These are phyloP conservation scores for Oegoconia quadripuncta DNA, from an alignment of 2,888 invertebrate genomes.

Conservation along the genomic window DNA sequence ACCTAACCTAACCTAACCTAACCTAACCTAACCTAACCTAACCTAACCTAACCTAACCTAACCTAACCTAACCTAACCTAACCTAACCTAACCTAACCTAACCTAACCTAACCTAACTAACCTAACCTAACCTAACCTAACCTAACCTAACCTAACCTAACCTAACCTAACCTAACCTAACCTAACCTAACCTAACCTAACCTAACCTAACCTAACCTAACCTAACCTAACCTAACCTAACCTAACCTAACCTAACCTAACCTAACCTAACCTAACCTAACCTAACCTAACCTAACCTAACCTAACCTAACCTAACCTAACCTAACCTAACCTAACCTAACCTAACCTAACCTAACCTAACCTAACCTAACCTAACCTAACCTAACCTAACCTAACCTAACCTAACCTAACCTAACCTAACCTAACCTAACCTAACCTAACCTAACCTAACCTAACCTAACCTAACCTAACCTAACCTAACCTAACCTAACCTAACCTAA, in stretches of 20 bases:
- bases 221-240: slow-evolving; percentile 16
- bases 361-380: slow-evolving; percentile 23
- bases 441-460: slow-evolving; percentile 22
- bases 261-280: slow-evolving; percentile 20
- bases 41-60: slow-evolving; percentile 19
- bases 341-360: slow-evolving; percentile 23
- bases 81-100: slow-evolving; percentile 23
- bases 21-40: slow-evolving; percentile 16
- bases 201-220: slow-evolving; percentile 16
- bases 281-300: slow-evolving; percentile 26
- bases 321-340: slow-evolving; percentile 25
- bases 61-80: slow-evolving; percentile 20
- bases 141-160: slow-evolving; percentile 18
- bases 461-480: slow-evolving; percentile 21
- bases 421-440: slow-evolving; percentile 21
- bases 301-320: slow-evolving; percentile 27
- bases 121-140: slow-evolving; percentile 21
- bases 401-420: slow-evolving; percentile 23
- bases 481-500: slow-evolving; percentile 18
- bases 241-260: slow-evolving; percentile 17
- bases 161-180: slow-evolving; percentile 14
- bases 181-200: slow-evolving; percentile 17
- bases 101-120: slow-evolving; percentile 23
- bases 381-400: slow-evolving; percentile 23
- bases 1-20: slow-evolving; percentile 17